A percentile compares a stretch with the other conserved stretches of the same genome.
phyloP scores from a whole-genome alignment of 2,113 vertebrate species.

The Coregonus clupeaformis region DNA sequence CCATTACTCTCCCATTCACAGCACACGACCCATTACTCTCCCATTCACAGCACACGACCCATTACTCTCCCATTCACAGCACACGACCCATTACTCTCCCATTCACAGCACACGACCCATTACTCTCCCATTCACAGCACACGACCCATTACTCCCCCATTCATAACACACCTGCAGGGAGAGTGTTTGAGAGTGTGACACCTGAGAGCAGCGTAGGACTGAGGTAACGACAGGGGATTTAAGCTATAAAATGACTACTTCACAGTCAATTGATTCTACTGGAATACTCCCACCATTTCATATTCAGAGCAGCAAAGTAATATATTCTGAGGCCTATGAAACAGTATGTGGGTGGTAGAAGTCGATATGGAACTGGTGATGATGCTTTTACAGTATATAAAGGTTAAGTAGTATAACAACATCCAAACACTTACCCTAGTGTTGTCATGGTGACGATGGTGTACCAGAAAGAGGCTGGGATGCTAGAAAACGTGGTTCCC shows the following conservation, averaged over 20 bases:
- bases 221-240: slow-evolving; percentile 3
- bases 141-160: not conserved
- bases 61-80: too few species aligned
- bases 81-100: not conserved
- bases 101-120: not conserved
- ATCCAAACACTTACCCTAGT: slow-evolving; percentile 74
- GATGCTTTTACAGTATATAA: too few species aligned
- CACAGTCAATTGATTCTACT: not conserved
- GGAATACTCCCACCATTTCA: too few species aligned
- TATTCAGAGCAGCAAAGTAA: too few species aligned
- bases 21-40: too few species aligned
- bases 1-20: too few species aligned
- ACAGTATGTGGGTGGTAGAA: too few species aligned
- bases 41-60: too few species aligned
- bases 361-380: too few species aligned
- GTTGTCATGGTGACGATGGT: slow-evolving; percentile 85
- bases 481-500: slow-evolving; percentile 80
- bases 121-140: too few species aligned
- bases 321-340: too few species aligned
- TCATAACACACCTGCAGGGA: not conserved
- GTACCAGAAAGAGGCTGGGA: slow-evolving; percentile 83
- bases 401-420: not conserved
- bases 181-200: not conserved
- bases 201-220: not conserved
- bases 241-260: slow-evolving; percentile 17